Conservation (phyloP, 2,113 vertebrate genomes). For the Myiozetetes cayanensis region DNA sequence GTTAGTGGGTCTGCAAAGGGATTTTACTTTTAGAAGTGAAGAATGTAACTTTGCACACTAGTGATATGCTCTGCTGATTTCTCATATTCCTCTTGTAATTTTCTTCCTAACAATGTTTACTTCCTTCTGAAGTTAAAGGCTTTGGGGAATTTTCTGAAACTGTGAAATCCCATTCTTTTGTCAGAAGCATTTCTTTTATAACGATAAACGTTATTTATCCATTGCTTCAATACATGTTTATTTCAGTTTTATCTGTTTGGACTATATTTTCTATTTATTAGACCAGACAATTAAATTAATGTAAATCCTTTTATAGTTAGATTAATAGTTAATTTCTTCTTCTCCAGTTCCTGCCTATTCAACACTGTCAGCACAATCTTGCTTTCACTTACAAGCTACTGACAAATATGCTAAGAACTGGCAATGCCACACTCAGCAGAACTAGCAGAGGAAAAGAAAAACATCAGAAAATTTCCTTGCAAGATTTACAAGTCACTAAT, state of each 20-base stretch:
- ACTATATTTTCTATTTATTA: not conserved
- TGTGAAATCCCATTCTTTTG: not conserved
- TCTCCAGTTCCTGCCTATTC: not conserved
- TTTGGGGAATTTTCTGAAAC: not conserved
- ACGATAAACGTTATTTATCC: not conserved
- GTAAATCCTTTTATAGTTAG: not conserved
- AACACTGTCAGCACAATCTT: not conserved
- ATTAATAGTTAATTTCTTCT: not conserved
- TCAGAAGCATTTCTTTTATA: not conserved
- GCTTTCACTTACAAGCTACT: not conserved
- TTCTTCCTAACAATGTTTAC: not conserved
- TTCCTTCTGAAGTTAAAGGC: not conserved
- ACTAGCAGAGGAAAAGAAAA: not conserved
- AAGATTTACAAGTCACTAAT: not conserved
- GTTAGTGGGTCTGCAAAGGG: not conserved
- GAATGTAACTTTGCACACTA: not conserved
- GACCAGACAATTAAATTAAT: not conserved
- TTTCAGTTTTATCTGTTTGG: not conserved
- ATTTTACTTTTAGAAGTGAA: not conserved
- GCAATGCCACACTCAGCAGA: not conserved
- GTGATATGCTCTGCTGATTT: not conserved
- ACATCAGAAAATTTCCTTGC: not conserved
- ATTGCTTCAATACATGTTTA: not conserved
- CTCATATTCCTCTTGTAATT: slow-evolving; percentile 3
- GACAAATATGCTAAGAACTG: not conserved